Evolutionary conservation across 2,113 vertebrate genomes (phyloP), one percentile per base, ranked within the genome.

Genomic region (Entomyzon cyanotis): DNA sequence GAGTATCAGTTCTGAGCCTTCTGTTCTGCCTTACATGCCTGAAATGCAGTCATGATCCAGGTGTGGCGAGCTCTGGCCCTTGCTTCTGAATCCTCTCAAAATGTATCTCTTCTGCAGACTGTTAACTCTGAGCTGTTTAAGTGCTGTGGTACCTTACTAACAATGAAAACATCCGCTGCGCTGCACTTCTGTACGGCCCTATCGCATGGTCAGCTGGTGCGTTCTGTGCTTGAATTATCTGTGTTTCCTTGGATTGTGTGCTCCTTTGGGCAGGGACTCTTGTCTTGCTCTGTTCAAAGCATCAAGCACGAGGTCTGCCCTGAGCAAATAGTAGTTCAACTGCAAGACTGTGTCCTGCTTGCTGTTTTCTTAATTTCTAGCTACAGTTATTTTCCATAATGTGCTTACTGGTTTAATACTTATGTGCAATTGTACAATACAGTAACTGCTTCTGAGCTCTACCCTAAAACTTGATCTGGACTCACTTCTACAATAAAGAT

Each of bases 61-160:
- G 68, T 23, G n/a, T 80, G 58, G 93, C 76, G 3, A 84, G 79
- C 76, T 76, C 76, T 84, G 76, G 68, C 93, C 58, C 73, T 73
- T 91, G 76, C 93, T 95, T 93, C 79, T 88, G 84, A 90, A 58
- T 44, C 93, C 73, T 83, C 79, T 92, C 83, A 73, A 94, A 94
- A 95, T 50, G 30, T 74, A 27, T 84, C 84, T 89, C 73, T 96
- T 78, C 89, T 87, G 80, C 90, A 93, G 84, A 84, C 84, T 77
- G 84, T 91, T 95, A 90, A 78, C 83, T 95, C 88, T 94, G 81
- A 67, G 89, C 89, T 89, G 77, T 78, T 93, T 81, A 62, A 84
- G 84, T 91, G 84, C 91, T 94, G 85, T 75, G 91, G 41, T 75
- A 67, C 86, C 74, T 90, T 86, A 90, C 79, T 90, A 92, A 76